Conservation (phyloP, 2,113 vertebrate genomes). For the Pipa parva region DNA sequence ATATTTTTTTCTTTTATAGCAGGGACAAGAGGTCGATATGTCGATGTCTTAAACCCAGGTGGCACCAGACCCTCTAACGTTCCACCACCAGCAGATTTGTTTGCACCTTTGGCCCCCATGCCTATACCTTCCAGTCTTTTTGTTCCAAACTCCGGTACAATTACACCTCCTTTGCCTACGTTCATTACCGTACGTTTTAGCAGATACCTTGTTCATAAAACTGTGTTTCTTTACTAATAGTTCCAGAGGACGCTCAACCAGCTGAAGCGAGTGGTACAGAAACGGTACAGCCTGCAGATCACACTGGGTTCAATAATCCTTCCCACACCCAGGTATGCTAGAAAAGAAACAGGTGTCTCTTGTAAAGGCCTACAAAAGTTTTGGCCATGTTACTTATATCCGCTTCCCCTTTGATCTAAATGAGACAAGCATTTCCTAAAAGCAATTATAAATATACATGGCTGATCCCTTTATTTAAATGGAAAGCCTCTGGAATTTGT, state of each 20-base stretch:
- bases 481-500: too few relatives aligned
- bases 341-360: too few relatives aligned
- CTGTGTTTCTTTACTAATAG: conserved; percentile 47
- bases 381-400: too few relatives aligned
- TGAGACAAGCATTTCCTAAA: too few relatives aligned
- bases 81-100: conserved; percentile 79
- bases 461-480: too few relatives aligned
- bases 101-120: conserved; percentile 91
- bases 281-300: conserved; percentile 50
- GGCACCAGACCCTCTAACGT: conserved; percentile 60
- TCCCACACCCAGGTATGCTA: conserved; percentile 54
- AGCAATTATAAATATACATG: too few relatives aligned
- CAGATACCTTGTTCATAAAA: neutral
- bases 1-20: conserved; percentile 31
- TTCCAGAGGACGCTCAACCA: conserved; percentile 68
- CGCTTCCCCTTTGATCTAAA: too few relatives aligned
- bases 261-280: conserved; percentile 63
- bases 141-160: conserved; percentile 78
- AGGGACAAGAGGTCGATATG: conserved; percentile 79
- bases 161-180: too few relatives aligned
- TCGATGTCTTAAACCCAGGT: conserved; percentile 85
- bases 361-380: too few relatives aligned
- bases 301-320: conserved; percentile 56
- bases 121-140: conserved; percentile 80
- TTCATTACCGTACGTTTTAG: too few relatives aligned